Evolutionary conservation across 2,888 invertebrate species (phyloP).

Genomic region (Heliconius aoede): DNA sequence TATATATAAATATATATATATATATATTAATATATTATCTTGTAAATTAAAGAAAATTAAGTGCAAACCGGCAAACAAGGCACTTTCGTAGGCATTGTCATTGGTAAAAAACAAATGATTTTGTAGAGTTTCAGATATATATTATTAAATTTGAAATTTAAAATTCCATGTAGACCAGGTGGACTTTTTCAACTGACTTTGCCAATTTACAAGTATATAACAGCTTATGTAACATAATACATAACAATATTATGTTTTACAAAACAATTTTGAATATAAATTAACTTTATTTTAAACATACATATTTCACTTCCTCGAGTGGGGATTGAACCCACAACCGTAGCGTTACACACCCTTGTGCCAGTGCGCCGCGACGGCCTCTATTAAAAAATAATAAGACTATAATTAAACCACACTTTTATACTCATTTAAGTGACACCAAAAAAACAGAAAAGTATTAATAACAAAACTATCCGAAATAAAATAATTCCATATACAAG

Average conservation of each 20-base stretch:
- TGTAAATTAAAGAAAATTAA: background rate
- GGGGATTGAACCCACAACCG: too few species aligned
- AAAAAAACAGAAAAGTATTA: background rate
- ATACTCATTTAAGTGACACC: background rate
- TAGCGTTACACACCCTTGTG: too few species aligned
- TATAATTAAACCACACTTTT: background rate
- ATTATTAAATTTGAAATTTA: background rate
- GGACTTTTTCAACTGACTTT: too few species aligned
- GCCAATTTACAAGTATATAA: too few species aligned
- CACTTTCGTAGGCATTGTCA: conserved; percentile 10
- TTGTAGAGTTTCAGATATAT: too few species aligned
- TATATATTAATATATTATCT: too few species aligned
- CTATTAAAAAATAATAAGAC: too few species aligned
- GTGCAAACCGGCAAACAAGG: conserved; percentile 15
- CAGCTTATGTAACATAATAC: background rate
- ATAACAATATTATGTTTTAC: background rate
- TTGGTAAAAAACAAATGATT: background rate
- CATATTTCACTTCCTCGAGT: too few species aligned
- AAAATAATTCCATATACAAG: conserved; percentile 13
- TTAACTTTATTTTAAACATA: background rate
- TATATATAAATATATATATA: too few species aligned
- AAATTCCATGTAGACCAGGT: background rate
- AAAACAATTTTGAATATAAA: background rate
- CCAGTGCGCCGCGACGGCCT: too few species aligned
- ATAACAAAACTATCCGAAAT: background rate